phyloP scores from a whole-genome alignment of 2,113 vertebrate genomes.

The Chionodraco myersi region DNA sequence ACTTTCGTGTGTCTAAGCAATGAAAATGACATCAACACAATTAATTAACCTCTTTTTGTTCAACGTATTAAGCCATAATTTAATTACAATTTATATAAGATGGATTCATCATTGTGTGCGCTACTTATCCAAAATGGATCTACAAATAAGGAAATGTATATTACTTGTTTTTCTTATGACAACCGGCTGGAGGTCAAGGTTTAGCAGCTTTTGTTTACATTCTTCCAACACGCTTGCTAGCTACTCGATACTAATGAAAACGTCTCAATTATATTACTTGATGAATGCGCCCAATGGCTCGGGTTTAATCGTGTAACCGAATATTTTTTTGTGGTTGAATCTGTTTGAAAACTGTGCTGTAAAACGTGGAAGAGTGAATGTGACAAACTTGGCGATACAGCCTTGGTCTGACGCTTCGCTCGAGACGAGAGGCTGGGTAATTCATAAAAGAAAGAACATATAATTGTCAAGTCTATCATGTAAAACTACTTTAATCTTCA shows the following conservation, averaged over 20 bases:
- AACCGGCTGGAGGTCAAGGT: conserved; percentile 23
- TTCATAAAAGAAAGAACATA: not conserved
- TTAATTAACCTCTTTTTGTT: not conserved
- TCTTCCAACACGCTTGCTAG: not conserved
- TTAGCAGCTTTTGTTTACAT: conserved; percentile 16
- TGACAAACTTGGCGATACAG: conserved; percentile 19
- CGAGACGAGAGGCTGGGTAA: not conserved
- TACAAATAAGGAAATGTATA: not conserved
- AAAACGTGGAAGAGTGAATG: not conserved
- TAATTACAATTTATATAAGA: no score
- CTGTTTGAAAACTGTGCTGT: not conserved
- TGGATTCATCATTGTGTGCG: not conserved
- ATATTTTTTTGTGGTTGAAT: not conserved
- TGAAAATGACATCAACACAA: not conserved
- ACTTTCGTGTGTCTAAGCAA: not conserved
- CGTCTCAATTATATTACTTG: not conserved
- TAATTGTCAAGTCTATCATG: not conserved
- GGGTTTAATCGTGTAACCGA: not conserved
- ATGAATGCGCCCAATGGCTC: conserved; percentile 8
- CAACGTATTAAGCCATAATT: not conserved
- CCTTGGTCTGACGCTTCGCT: not conserved
- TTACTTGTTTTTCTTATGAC: not conserved
- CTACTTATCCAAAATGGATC: not conserved
- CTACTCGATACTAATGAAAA: not conserved
- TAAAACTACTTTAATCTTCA: not conserved